Evolutionary conservation across 1,140 invertebrate genomes (phyloP).

Genomic region (Battus philenor): DNA sequence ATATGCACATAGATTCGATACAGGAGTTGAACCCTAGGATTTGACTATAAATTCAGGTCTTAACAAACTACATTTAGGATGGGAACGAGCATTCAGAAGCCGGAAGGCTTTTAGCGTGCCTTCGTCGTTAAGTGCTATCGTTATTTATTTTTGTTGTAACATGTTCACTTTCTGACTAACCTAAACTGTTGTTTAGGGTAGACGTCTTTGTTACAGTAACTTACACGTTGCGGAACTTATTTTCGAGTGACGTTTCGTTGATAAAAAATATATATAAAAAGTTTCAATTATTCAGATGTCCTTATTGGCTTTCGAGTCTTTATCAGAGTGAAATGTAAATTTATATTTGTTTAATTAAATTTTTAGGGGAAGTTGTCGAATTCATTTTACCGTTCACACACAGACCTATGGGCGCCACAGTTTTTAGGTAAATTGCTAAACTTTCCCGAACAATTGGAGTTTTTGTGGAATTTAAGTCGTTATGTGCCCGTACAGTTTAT

Average conservation of each 20-base stretch:
- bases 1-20: too few relatives aligned
- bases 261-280: not conserved
- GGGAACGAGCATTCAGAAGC: not conserved
- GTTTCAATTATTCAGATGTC: not conserved
- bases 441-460: not conserved
- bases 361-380: not conserved
- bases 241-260: not conserved
- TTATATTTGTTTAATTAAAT: not conserved
- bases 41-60: not conserved
- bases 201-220: not conserved
- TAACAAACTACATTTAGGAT: not conserved
- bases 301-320: not conserved
- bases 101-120: conserved; percentile 8
- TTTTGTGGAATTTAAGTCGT: conserved; percentile 6
- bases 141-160: conserved; percentile 11
- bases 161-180: not conserved
- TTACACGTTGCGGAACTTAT: not conserved
- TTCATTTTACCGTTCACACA: too few relatives aligned
- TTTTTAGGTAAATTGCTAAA: conserved; percentile 9
- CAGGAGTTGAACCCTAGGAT: too few relatives aligned
- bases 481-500: not conserved
- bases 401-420: not conserved
- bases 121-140: not conserved
- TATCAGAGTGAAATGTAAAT: not conserved
- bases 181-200: not conserved